Evolutionary conservation across 2,888 invertebrate species (phyloP), one percentile per base, ranked within the genome.

Genomic region (Folsomia candida): DNA sequence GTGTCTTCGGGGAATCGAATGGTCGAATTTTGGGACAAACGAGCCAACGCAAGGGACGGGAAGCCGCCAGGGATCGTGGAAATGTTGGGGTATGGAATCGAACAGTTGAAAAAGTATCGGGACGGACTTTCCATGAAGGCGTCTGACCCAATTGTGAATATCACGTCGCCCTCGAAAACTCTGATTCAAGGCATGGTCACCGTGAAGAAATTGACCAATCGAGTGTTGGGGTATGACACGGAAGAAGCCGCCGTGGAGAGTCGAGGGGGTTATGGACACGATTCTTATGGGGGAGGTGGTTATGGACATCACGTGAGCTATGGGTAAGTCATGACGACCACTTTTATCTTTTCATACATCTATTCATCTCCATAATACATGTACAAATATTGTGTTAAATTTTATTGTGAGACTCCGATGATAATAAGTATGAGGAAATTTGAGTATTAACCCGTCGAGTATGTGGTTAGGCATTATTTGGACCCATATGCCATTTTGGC

Each of bases 401-500:
- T n/a, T n/a, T n/a, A n/a, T n/a, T n/a, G n/a, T n/a, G n/a, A n/a
- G n/a, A n/a, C n/a, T 47, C 9, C 47, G 47, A 47, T 9, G 14
- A 47, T 9, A 47, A 47, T 47, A 14, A 14, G 47, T 47, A 47
- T 47, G 47, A 47, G 14, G 47, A n/a, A n/a, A n/a, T n/a, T n/a
- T n/a, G n/a, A n/a, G n/a, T n/a, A n/a, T n/a, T n/a, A n/a, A n/a
- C n/a, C n/a, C n/a, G n/a, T 37, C 6, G 37, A 37, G 37, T 37
- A 37, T 37, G 37, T 37, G 37, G 37, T 37, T 37, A 79, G 78
- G 77, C 78, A 79, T 72, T 80, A 80, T 69, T 74, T 80, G 76
- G 80, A 80, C 67, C 80, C 80, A 6, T 80, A 80, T 69, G 80
- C 80, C 24, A 80, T 80, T 69, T 70, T 80, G 69, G 80, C 80